These are phyloP conservation scores for Ammospiza caudacuta DNA, from an alignment of 2,113 vertebrate species.

Conservation along the genomic window DNA sequence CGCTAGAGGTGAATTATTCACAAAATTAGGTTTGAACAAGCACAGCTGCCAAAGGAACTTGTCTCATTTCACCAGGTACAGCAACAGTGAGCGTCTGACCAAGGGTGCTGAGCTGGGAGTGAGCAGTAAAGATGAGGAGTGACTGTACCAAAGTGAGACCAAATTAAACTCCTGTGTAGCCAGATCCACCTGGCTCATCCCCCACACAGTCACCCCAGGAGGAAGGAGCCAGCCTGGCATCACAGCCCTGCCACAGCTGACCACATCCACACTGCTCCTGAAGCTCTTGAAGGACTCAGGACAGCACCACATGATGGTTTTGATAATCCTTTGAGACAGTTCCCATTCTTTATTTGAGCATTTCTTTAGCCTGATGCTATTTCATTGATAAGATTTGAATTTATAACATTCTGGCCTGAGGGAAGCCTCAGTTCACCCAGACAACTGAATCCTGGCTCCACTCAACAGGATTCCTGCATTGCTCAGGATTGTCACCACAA, in stretches of 20 bases:
- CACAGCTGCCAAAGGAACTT: not conserved
- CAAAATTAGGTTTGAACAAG: not conserved
- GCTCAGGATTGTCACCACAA: not conserved
- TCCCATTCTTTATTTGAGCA: not conserved
- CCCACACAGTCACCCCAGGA: fast-evolving
- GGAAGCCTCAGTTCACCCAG: not conserved
- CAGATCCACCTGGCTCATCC: not conserved
- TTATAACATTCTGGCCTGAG: not conserved
- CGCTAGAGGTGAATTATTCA: not conserved
- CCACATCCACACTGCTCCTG: fast-evolving
- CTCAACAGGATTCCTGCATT: not conserved
- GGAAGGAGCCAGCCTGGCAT: not conserved
- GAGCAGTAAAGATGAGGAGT: not conserved
- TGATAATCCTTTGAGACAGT: not conserved
- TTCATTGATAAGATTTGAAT: not conserved
- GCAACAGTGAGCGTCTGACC: not conserved
- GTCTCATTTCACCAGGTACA: not conserved
- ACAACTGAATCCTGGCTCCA: not conserved
- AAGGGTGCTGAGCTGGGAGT: too few relatives aligned
- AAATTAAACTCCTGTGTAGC: not conserved
- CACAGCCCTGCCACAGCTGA: not conserved
- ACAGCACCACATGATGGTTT: not conserved
- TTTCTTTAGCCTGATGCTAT: not conserved
- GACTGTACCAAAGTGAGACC: not conserved
- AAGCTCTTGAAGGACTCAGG: not conserved